Percentiles rank a stretch among this genome's conserved stretches.
Conservation (phyloP, 2,888 invertebrate genomes). For the Tetragnatha montana region DNA sequence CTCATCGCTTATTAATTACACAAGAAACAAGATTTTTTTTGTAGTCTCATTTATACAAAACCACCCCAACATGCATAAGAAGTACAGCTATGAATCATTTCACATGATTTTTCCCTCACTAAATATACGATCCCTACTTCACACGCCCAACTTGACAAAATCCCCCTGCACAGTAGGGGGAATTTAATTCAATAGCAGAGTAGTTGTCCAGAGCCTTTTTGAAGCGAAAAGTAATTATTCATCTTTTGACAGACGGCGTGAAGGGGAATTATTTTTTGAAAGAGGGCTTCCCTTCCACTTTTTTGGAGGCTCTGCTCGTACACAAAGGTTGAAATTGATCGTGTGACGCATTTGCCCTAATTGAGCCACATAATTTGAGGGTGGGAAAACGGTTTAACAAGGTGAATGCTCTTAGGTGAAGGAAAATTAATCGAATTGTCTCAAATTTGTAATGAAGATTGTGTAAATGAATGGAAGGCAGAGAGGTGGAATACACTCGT, state of each 20-base stretch:
- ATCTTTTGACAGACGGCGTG: conserved; percentile 37
- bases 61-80: too few relatives aligned
- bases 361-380: conserved; percentile 1
- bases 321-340: conserved; percentile 31
- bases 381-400: not conserved
- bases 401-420: not conserved
- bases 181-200: conserved; percentile 54
- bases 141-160: not conserved
- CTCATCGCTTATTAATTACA: too few relatives aligned
- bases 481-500: too few relatives aligned
- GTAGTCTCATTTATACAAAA: too few relatives aligned
- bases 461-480: too few relatives aligned
- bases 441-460: too few relatives aligned
- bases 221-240: conserved; percentile 51
- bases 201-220: conserved; percentile 17
- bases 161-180: not conserved
- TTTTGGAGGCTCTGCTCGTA: not conserved
- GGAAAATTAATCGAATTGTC: not conserved
- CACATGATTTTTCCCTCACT: too few relatives aligned
- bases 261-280: conserved; percentile 33
- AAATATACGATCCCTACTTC: not conserved
- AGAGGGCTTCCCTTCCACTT: conserved; percentile 13
- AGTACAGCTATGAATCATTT: too few relatives aligned
- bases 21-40: too few relatives aligned
- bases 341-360: conserved; percentile 6